Conservation (phyloP, 2,113 vertebrate species). For the Synchiropus splendidus region DNA sequence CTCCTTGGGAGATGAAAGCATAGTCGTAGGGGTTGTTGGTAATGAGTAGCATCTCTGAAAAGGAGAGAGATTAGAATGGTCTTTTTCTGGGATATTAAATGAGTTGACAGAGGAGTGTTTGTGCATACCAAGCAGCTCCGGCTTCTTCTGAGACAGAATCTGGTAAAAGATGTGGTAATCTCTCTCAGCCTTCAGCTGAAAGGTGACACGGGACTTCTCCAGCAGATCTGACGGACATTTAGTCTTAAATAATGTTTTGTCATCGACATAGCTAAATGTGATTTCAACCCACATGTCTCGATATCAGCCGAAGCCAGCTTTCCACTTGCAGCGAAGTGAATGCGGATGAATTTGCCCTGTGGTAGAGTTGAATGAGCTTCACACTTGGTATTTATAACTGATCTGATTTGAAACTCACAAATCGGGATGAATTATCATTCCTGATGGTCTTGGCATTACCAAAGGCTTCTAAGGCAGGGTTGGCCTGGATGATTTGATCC, state of each 20-base stretch:
- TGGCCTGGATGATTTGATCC: conserved; percentile 84
- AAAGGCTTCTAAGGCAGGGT: conserved; percentile 80
- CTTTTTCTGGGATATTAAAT: too few relatives aligned
- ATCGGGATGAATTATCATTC: conserved; percentile 85
- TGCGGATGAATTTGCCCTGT: conserved; percentile 94
- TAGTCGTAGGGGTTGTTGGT: conserved; percentile 92
- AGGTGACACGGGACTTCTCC: conserved; percentile 87
- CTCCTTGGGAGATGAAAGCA: conserved; percentile 82
- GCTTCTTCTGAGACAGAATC: conserved; percentile 90
- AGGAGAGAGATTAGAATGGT: too few relatives aligned
- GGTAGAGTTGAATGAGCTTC: not conserved
- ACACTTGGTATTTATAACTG: too few relatives aligned
- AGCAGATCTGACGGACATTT: too few relatives aligned
- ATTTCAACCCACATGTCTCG: conserved; percentile 92
- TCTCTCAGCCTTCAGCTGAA: conserved; percentile 86
- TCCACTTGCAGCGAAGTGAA: conserved; percentile 87
- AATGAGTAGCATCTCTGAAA: conserved; percentile 79
- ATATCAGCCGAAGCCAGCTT: conserved; percentile 88
- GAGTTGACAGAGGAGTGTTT: too few relatives aligned
- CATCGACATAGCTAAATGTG: too few relatives aligned
- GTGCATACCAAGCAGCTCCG: conserved; percentile 84
- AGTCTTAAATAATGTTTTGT: too few relatives aligned
- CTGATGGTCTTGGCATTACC: conserved; percentile 84
- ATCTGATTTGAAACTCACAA: conserved; percentile 64
- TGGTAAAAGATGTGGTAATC: conserved; percentile 97